Conservation (phyloP, 2,888 invertebrate genomes). For the Coronaproctus castanopsis region DNA sequence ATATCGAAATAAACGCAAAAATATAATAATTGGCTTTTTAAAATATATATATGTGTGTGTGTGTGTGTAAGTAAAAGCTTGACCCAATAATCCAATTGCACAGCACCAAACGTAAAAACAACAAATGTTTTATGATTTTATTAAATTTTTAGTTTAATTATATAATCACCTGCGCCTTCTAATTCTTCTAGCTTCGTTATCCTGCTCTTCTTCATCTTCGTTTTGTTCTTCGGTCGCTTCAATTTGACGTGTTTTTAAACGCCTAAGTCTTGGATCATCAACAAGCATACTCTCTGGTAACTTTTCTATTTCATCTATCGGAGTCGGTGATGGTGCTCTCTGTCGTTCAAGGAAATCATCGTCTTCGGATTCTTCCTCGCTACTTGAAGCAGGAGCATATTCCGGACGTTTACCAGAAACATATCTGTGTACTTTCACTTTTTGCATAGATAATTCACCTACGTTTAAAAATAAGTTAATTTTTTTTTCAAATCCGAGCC, state of each 20-base stretch:
- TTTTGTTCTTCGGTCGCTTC: slow-evolving; percentile 21
- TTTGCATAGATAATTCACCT: slow-evolving; percentile 97
- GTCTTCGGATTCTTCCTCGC: slow-evolving; percentile 71
- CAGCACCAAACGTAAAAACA: too few species aligned
- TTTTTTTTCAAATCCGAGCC: too few species aligned
- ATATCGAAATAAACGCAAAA: too few species aligned
- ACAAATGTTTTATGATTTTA: too few species aligned
- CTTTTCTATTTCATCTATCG: slow-evolving; percentile 14
- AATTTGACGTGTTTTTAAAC: slow-evolving; percentile 34
- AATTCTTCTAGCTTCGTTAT: slow-evolving; percentile 16
- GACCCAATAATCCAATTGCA: too few species aligned
- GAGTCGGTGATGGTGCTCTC: slow-evolving; percentile 14
- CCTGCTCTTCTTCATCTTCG: slow-evolving; percentile 30
- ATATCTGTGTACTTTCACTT: slow-evolving; percentile 95
- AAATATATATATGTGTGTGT: too few species aligned
- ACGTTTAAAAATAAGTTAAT: slow-evolving; percentile 15
- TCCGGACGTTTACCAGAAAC: slow-evolving; percentile 95
- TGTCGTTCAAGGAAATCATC: slow-evolving; percentile 59
- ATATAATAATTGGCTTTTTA: too few species aligned
- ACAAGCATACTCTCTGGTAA: slow-evolving; percentile 24
- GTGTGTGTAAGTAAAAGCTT: too few species aligned
- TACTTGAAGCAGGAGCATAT: slow-evolving; percentile 70
- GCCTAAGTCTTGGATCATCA: slow-evolving; percentile 64
- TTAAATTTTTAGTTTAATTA: too few species aligned
- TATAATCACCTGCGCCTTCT: background rate